Conservation (phyloP, 2,888 invertebrate species). For the Dione vanillae region DNA sequence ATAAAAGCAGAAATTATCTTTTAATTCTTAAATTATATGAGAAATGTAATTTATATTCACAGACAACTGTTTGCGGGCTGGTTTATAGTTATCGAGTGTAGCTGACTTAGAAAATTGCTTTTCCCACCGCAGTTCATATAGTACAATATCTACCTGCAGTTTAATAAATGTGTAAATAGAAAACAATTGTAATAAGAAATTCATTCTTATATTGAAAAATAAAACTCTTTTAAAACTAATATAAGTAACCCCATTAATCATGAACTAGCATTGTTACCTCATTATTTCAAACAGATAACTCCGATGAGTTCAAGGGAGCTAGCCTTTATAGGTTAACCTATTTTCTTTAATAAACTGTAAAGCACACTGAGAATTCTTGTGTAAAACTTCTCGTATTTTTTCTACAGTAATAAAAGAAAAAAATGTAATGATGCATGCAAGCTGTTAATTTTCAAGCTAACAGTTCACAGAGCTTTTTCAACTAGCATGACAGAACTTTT, state of each 20-base stretch:
- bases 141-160: constrained; percentile 1
- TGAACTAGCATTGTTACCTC: background rate
- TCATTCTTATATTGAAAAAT: too few species aligned
- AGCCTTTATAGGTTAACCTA: constrained; percentile 14
- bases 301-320: constrained; percentile 10
- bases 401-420: constrained; percentile 23
- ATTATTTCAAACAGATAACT: constrained; percentile 1
- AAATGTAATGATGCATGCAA: constrained; percentile 29
- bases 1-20: constrained; percentile 1
- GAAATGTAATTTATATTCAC: constrained; percentile 1
- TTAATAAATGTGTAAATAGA: background rate
- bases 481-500: constrained; percentile 29
- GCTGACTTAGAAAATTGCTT: constrained; percentile 6
- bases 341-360: constrained; percentile 27
- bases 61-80: background rate
- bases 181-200: too few species aligned
- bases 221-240: constrained; percentile 1
- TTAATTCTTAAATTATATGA: background rate
- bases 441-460: constrained; percentile 27
- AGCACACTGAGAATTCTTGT: constrained; percentile 17
- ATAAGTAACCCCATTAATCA: background rate
- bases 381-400: constrained; percentile 18
- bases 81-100: background rate
- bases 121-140: background rate
- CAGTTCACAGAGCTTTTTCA: constrained; percentile 25